Conservation (phyloP, 2,113 vertebrate species). For the Nibea coibor region DNA sequence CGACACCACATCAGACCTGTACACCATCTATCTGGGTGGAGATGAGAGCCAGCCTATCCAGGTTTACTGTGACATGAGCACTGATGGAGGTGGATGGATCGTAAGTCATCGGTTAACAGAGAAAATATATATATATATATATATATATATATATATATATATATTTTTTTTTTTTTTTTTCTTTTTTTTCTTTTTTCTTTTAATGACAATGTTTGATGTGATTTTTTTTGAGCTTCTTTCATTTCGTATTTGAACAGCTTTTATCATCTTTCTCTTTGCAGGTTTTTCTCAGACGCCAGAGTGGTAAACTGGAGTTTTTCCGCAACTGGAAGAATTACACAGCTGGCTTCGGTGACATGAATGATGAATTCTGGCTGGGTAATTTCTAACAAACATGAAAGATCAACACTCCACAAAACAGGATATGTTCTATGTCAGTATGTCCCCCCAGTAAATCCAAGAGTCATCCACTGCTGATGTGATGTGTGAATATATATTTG, state of each 20-base stretch:
- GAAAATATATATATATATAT: no score
- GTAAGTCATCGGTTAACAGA: conserved; percentile 83
- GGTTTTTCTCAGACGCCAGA: conserved; percentile 95
- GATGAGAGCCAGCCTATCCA: conserved; percentile 89
- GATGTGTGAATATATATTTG: background rate
- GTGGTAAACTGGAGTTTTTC: conserved; percentile 93
- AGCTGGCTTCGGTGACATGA: conserved; percentile 92
- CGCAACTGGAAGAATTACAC: conserved; percentile 95
- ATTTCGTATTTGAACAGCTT: background rate
- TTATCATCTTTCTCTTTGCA: conserved; percentile 52
- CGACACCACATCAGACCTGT: conserved; percentile 89
- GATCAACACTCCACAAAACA: background rate
- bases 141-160: no score
- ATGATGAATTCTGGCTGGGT: conserved; percentile 98
- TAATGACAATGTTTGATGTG: no score
- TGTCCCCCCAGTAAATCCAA: no score
- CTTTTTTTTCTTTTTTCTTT: no score
- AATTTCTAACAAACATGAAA: conserved; percentile 31
- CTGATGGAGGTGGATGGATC: conserved; percentile 97
- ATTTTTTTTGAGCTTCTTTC: background rate
- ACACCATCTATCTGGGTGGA: conserved; percentile 91
- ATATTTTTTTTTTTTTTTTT: no score
- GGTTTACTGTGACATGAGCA: conserved; percentile 96
- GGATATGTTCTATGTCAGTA: background rate
- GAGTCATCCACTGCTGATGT: background rate